Conservation (phyloP, 2,113 vertebrate genomes). For the Dunckerocampus dactyliophorus region DNA sequence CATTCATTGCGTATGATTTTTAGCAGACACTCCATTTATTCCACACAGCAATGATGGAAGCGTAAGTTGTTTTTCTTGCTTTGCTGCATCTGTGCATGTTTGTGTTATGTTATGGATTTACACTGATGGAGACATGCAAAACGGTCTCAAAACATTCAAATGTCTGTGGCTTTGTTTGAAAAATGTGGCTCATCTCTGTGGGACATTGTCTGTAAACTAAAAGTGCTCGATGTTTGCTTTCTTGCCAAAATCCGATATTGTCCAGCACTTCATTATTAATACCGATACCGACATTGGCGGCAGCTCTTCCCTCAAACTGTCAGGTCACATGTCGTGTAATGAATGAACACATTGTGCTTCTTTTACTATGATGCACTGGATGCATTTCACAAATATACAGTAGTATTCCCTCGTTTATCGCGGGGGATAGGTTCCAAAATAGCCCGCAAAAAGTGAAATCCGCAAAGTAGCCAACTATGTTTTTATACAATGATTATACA, state of each 20-base stretch:
- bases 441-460: no score
- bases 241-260: no score
- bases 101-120: background rate
- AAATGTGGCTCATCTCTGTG: slow-evolving; percentile 37
- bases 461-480: no score
- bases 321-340: no score
- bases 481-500: no score
- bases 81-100: background rate
- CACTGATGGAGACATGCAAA: slow-evolving; percentile 61
- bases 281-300: no score
- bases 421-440: no score
- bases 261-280: background rate
- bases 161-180: slow-evolving; percentile 35
- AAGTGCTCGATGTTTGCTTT: background rate
- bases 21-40: background rate
- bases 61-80: background rate
- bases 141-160: slow-evolving; percentile 65
- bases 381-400: no score
- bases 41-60: background rate
- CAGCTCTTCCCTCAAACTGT: no score
- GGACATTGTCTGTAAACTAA: slow-evolving; percentile 10
- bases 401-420: no score
- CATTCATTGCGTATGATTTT: background rate
- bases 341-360: no score
- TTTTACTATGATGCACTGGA: no score